Conservation (phyloP, 1,140 invertebrate species). For the Holotrichia oblita region DNA sequence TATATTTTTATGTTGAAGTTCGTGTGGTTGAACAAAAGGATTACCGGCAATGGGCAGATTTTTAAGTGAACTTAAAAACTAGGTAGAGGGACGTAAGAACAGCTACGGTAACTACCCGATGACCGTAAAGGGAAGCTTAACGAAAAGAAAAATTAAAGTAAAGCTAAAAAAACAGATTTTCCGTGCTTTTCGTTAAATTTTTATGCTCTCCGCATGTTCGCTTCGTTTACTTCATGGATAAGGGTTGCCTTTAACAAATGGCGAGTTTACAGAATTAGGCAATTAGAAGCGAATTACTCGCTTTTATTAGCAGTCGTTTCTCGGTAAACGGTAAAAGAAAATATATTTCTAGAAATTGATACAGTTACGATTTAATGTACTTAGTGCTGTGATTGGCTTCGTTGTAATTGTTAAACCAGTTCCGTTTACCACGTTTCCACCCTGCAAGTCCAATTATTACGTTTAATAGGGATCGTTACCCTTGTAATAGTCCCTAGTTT, state of each 20-base stretch:
- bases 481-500: too few species aligned
- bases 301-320: too few species aligned
- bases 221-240: background rate
- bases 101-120: background rate
- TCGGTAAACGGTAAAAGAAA: too few species aligned
- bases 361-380: too few species aligned
- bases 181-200: slow-evolving; percentile 7
- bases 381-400: too few species aligned
- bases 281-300: background rate
- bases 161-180: background rate
- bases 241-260: background rate
- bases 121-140: background rate
- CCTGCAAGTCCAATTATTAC: too few species aligned
- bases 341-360: too few species aligned
- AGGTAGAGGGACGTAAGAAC: background rate
- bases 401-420: too few species aligned
- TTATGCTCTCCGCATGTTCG: background rate
- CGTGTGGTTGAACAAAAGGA: background rate
- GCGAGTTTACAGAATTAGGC: background rate
- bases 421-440: too few species aligned
- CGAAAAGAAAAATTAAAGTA: background rate
- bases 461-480: too few species aligned
- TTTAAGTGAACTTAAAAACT: background rate
- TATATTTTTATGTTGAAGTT: background rate
- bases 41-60: background rate